Evolutionary conservation across 2,797 vertebrate species (phyloP).

Genomic region (Pseudotriccus pelzelni): DNA sequence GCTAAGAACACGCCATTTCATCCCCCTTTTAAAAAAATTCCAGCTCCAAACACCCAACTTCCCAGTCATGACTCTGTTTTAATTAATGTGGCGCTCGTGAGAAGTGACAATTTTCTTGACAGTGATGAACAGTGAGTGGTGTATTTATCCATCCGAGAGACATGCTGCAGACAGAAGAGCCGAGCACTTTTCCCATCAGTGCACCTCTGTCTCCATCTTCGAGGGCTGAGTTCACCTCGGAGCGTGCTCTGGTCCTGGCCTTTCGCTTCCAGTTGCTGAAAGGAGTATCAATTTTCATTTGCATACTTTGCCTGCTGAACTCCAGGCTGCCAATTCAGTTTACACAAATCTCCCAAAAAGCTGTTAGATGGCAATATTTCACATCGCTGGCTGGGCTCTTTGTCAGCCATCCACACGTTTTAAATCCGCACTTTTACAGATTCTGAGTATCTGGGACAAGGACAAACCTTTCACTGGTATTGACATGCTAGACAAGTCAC

Average conservation of each 20-base stretch:
- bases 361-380: constrained; percentile 30
- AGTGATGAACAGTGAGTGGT: constrained; percentile 23
- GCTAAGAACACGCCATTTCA: background rate
- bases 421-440: background rate
- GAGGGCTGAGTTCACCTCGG: background rate
- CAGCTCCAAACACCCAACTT: background rate
- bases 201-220: background rate
- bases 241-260: background rate
- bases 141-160: constrained; percentile 40
- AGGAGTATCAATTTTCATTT: constrained; percentile 45
- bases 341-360: background rate
- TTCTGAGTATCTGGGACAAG: background rate
- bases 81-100: constrained; percentile 9
- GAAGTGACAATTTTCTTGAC: constrained; percentile 46
- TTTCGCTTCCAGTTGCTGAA: background rate
- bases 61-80: background rate
- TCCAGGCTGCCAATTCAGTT: background rate
- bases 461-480: background rate
- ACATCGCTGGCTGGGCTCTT: background rate
- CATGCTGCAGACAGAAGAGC: background rate
- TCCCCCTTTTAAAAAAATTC: background rate
- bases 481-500: background rate
- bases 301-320: background rate
- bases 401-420: background rate
- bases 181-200: background rate